Conservation (phyloP, 2,888 invertebrate genomes). For the Microdon myrmicae region DNA sequence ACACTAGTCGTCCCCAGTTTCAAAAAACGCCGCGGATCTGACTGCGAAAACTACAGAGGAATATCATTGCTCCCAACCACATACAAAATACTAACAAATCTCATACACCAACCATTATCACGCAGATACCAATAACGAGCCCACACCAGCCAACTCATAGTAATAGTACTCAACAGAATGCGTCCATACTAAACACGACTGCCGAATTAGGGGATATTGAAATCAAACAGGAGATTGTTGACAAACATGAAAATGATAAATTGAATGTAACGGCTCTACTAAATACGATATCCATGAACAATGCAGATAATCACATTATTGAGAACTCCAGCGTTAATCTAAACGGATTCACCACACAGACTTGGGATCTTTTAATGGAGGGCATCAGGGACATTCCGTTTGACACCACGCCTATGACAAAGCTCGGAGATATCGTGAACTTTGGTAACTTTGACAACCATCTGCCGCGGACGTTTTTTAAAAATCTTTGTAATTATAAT, state of each 20-base stretch:
- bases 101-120: too few relatives aligned
- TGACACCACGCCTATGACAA: slow-evolving; percentile 51
- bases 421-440: slow-evolving; percentile 61
- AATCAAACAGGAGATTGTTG: slow-evolving; percentile 60
- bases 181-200: slow-evolving; percentile 22
- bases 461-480: slow-evolving; percentile 64
- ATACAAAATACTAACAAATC: too few relatives aligned
- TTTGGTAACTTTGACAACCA: slow-evolving; percentile 63
- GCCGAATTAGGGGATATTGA: slow-evolving; percentile 56
- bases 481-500: slow-evolving; percentile 64
- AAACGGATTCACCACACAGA: slow-evolving; percentile 62
- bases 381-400: slow-evolving; percentile 64
- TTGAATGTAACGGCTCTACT: slow-evolving; percentile 62
- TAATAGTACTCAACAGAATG: background rate
- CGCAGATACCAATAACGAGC: too few relatives aligned
- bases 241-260: slow-evolving; percentile 56
- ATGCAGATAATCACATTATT: slow-evolving; percentile 54
- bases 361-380: slow-evolving; percentile 62
- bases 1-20: too few relatives aligned
- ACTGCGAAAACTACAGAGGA: too few relatives aligned
- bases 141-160: too few relatives aligned
- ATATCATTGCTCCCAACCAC: too few relatives aligned
- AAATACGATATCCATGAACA: slow-evolving; percentile 36
- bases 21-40: too few relatives aligned
- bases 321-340: slow-evolving; percentile 55